Base-by-base conservation (phyloP, 2,888 invertebrate species). In the Thera britannica region DNA sequence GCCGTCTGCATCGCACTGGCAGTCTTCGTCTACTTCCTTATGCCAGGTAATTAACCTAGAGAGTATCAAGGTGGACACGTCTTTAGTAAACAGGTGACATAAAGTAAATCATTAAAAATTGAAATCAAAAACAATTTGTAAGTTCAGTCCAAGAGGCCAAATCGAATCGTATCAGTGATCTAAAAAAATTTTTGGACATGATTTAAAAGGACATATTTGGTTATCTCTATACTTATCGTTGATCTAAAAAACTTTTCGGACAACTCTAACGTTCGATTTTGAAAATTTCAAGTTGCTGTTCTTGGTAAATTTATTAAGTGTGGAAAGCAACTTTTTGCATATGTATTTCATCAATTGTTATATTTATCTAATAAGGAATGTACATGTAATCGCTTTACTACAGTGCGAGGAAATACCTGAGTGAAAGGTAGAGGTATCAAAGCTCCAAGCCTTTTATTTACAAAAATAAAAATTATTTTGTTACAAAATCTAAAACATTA, bases 11-110 rank as follows among this genome's bases (percentile, higher is more conserved):
- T 93, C 38, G 90, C 92, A 2, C 86, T 94, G 0, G 94, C 92
- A 0, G 82, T 89, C 34, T 91, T 94, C 77, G 92, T 94, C 35
- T 94, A 94, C 84, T 94, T 94, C 79, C 85, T 94, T 7, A 90
- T 94, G 90, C 94, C 94, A 76, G 90, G 94, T 94, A 66, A 62
- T 48, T 35, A 46, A 8, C 3, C 8, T 46, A 46, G 3, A 46
- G 9, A 3, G 44, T 46, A 46, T 46, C 44, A 9, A 9, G 44
- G 44, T 46, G 9, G 9, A 46, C 44, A 46, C 9, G 44, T 44
- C 38, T 38, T 44, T 2, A 44, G 44, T 46, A 46, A 46, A 46
- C 44, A 46, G 9, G 44, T 46, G 44, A 9, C 44, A 9, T 46
- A 46, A 2, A 44, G 44, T 4, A 8, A 44, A 6, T 1, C 23